phyloP scores from a whole-genome alignment of 2,888 invertebrate genomes.

The Thecophora atra region DNA sequence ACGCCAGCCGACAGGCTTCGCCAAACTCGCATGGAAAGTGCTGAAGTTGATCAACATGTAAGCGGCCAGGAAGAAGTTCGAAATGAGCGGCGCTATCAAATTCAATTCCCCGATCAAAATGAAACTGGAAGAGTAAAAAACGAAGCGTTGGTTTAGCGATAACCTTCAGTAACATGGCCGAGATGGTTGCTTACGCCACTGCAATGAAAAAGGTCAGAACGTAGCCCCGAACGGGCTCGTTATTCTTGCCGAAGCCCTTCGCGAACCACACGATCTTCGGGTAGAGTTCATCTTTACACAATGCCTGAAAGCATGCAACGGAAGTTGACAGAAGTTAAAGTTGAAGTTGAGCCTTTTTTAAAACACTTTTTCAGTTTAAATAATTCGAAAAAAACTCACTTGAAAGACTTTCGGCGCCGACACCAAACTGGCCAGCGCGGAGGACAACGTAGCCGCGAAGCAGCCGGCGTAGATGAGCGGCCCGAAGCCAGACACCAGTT shows the following conservation, averaged over 20 bases:
- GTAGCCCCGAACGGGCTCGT: slow-evolving; percentile 89
- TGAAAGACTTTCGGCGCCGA: slow-evolving; percentile 95
- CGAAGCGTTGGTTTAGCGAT: not conserved
- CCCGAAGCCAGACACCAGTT: slow-evolving; percentile 83
- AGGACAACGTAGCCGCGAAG: slow-evolving; percentile 96
- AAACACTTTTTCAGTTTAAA: no score
- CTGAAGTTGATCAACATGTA: slow-evolving; percentile 94
- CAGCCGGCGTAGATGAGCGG: slow-evolving; percentile 96
- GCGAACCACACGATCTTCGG: slow-evolving; percentile 92
- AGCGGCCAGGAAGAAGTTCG: slow-evolving; percentile 93
- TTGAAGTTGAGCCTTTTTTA: no score
- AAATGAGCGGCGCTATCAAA: slow-evolving; percentile 89
- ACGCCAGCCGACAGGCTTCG: slow-evolving; percentile 88
- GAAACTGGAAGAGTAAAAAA: slow-evolving; percentile 53
- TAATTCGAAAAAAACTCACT: no score
- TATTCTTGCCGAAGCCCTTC: slow-evolving; percentile 82
- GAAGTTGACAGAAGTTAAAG: not conserved
- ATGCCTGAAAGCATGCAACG: slow-evolving; percentile 69
- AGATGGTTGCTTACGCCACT: slow-evolving; percentile 83
- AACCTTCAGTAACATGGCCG: not conserved
- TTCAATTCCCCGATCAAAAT: slow-evolving; percentile 80
- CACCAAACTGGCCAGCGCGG: slow-evolving; percentile 94
- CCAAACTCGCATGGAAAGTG: slow-evolving; percentile 91
- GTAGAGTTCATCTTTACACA: slow-evolving; percentile 94
- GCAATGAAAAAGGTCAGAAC: slow-evolving; percentile 92